Percentiles rank a stretch among this genome's conserved stretches.
Conservation (phyloP, 2,888 invertebrate genomes). For the Pristionchus entomophagus region DNA sequence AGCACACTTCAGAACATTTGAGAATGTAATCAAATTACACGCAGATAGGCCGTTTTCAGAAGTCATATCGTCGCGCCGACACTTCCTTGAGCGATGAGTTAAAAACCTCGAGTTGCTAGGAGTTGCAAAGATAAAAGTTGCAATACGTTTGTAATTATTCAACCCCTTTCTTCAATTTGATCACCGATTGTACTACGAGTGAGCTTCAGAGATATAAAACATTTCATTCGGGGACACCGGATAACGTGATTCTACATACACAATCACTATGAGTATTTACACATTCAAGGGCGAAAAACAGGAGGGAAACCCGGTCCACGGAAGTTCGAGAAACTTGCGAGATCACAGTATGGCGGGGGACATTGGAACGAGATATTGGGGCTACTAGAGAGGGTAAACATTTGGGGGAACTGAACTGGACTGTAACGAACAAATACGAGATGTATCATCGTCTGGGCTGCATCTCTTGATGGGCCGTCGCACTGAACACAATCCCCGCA, state of each 20-base stretch:
- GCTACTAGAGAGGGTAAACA: not conserved
- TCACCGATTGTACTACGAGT: too few species aligned
- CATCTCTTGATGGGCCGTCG: conserved; percentile 20
- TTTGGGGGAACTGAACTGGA: too few species aligned
- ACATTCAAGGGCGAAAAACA: not conserved
- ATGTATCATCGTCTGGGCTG: conserved; percentile 18
- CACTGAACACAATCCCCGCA: not conserved
- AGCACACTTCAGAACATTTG: too few species aligned
- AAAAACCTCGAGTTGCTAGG: too few species aligned
- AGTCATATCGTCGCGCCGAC: too few species aligned
- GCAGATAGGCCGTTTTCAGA: too few species aligned
- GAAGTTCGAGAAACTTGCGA: not conserved
- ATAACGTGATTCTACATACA: not conserved
- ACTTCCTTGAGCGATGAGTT: too few species aligned
- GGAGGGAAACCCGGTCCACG: not conserved
- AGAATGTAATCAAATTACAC: too few species aligned
- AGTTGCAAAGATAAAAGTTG: too few species aligned
- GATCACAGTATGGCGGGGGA: conserved; percentile 18
- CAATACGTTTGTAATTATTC: too few species aligned
- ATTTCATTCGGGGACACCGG: not conserved
- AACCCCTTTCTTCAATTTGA: too few species aligned
- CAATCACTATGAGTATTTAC: not conserved
- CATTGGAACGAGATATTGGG: not conserved
- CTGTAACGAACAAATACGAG: not conserved
- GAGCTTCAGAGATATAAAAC: too few species aligned